These are phyloP conservation scores for Desmophyllum pertusum DNA, from an alignment of 92 coral and sea anemone genomes.

Conservation along the genomic window DNA sequence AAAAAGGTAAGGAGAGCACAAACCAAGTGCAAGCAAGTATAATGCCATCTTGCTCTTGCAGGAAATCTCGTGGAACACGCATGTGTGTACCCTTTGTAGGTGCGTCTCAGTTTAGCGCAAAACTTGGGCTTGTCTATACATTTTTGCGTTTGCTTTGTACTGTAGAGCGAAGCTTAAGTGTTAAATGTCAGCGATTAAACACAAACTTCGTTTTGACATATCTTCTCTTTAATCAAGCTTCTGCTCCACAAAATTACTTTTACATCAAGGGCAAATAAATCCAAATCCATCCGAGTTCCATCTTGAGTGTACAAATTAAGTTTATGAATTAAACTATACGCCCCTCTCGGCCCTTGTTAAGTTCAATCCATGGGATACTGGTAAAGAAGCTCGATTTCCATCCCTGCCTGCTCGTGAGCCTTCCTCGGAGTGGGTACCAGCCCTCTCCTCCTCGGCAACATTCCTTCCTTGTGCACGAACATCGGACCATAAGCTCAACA, in stretches of 20 bases:
- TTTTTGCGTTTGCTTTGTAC: not conserved
- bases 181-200: not conserved
- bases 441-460: not conserved
- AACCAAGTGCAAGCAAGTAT: too few species aligned
- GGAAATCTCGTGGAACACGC: not conserved
- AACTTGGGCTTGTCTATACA: too few species aligned
- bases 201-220: not conserved
- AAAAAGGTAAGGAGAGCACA: too few species aligned
- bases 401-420: not conserved
- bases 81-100: not conserved
- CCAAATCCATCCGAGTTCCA: not conserved
- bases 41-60: too few species aligned
- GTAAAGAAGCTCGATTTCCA: not conserved
- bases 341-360: not conserved
- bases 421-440: conserved; percentile 9
- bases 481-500: conserved; percentile 4
- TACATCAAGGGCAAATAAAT: not conserved
- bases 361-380: not conserved
- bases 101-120: not conserved
- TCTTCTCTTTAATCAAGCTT: not conserved
- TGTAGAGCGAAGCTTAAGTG: not conserved
- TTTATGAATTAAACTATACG: not conserved
- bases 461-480: not conserved
- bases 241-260: not conserved
- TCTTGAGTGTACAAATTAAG: not conserved